Base-by-base conservation (phyloP, 2,888 invertebrate species). In the Erebia palarica region DNA sequence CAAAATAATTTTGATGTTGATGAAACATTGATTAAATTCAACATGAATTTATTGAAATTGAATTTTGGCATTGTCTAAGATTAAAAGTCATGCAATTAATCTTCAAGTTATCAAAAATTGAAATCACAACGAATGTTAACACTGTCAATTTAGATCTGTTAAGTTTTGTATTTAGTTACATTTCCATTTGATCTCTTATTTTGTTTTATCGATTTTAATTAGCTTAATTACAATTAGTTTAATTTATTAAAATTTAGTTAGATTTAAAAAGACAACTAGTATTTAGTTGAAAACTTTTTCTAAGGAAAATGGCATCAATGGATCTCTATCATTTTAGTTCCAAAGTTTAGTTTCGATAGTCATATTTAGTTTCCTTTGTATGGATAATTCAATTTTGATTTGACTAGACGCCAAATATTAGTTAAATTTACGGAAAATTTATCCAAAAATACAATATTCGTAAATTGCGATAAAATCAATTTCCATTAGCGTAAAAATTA, bases 281-380 rank as follows among this genome's bases (percentile, higher is more conserved):
- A 82, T 83, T 84, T 85, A 83, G 78, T 80, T 78, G 59, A 49
- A 57, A 69, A 75, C 78, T 76, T 78, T 80, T 78, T 80, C 80
- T 77, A 70, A 77, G 80, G 78, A 82, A 81, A 82, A 79, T 65
- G 60, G 61, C 74, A 79, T 85, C 78, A 73, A 83, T 83, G 86
- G 92, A 92, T 93, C 92, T 93, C 92, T 87, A 84, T 86, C 81
- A 85, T 85, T 87, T 89, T 84, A 92, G 87, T 92, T 90, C 91
- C 91, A 92, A 92, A 91, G 65, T 65, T 65, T 89, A 88, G 85
- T 86, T 78, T 83, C 84, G 84, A 86, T 91, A 92, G 92, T 93
- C 91, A 90, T 87, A 84, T 80, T 81, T 78, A 81, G 82, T 82
- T 81, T 79, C 80, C 82, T 84, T 67, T 69, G 47, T 83, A 77